A percentile compares a stretch with the other conserved stretches of the same genome.
Conservation (phyloP, 2,113 vertebrate genomes). For the Microtus pennsylvanicus region DNA sequence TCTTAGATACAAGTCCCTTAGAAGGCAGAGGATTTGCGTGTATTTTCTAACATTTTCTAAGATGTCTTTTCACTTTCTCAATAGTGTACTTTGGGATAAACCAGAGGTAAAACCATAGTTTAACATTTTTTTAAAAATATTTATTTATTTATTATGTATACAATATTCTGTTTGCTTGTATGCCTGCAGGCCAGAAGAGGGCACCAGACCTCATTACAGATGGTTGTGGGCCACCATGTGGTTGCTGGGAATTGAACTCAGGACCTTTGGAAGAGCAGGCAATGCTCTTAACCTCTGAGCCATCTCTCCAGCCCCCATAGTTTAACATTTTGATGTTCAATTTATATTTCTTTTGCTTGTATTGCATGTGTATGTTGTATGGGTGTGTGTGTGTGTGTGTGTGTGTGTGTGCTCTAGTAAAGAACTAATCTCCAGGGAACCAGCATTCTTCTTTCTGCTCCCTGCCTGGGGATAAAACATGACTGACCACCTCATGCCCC, state of each 20-base stretch:
- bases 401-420: not conserved
- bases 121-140: not conserved
- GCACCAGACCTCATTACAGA: no score
- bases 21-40: not conserved
- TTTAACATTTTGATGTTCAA: slow-evolving; percentile 13
- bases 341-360: not conserved
- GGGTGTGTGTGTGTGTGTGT: not conserved
- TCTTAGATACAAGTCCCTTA: not conserved
- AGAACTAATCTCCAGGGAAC: not conserved
- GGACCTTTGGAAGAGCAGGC: no score
- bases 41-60: not conserved
- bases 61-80: slow-evolving; percentile 17
- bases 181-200: no score
- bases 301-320: no score
- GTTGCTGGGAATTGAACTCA: no score
- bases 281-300: no score
- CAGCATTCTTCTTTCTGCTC: not conserved
- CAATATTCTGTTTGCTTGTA: no score
- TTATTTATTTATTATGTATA: no score
- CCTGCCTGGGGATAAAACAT: not conserved
- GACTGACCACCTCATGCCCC: not conserved
- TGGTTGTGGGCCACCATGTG: no score
- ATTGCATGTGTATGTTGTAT: not conserved
- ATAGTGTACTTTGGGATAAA: not conserved
- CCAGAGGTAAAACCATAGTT: not conserved